Evolutionary conservation across 2,113 vertebrate genomes (phyloP).

Genomic region (Leucopsar rothschildi): DNA sequence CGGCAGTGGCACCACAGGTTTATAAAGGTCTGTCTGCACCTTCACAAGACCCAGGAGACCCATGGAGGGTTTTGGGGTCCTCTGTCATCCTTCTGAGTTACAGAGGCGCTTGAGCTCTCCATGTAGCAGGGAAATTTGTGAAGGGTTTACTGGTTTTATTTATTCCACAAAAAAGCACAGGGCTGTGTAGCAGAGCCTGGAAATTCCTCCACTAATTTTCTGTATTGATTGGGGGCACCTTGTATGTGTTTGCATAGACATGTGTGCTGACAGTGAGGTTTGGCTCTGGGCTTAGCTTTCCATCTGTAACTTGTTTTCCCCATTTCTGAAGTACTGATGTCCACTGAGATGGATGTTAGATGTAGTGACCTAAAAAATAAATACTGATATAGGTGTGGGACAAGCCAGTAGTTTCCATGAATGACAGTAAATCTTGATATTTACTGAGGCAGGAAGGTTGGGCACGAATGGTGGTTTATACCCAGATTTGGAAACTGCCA

Average conservation of each 20-base stretch:
- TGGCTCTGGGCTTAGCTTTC: background rate
- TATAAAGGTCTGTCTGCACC: background rate
- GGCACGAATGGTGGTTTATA: background rate
- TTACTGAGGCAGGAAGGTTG: background rate
- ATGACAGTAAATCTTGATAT: background rate
- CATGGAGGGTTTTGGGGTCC: background rate
- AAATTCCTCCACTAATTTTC: background rate
- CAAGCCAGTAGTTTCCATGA: background rate
- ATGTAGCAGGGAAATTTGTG: background rate
- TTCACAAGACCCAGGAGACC: background rate
- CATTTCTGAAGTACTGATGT: background rate
- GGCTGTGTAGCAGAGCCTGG: background rate
- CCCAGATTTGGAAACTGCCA: background rate
- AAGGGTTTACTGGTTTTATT: background rate
- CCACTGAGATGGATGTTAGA: background rate
- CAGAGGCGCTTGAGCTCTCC: accelerated
- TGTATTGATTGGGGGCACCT: background rate
- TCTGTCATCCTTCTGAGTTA: background rate
- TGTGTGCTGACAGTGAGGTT: background rate
- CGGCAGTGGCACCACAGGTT: background rate
- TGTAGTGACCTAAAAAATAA: background rate
- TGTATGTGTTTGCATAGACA: accelerated
- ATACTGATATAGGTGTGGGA: background rate
- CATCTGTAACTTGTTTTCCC: background rate
- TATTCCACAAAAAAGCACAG: background rate